These are phyloP conservation scores for Anas bernieri DNA, from an alignment of 2,797 vertebrate genomes.

Conservation along the genomic window DNA sequence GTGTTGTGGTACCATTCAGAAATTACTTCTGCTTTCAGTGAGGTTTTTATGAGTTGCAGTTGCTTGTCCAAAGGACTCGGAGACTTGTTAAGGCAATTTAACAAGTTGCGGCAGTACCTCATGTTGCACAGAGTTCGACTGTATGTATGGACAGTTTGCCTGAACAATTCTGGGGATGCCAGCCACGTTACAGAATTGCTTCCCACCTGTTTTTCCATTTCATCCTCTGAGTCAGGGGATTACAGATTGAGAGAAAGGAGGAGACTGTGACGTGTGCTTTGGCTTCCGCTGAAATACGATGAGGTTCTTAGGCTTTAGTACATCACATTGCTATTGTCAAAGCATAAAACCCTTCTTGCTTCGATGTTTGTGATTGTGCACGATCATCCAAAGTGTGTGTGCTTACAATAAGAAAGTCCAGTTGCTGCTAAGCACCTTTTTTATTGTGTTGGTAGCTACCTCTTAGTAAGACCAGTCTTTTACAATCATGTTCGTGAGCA, in stretches of 20 bases:
- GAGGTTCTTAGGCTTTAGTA: not conserved
- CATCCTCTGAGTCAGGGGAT: not conserved
- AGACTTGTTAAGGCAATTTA: not conserved
- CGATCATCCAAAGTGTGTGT: not conserved
- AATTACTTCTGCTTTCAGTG: not conserved
- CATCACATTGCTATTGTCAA: not conserved
- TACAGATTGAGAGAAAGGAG: not conserved
- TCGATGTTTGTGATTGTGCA: not conserved
- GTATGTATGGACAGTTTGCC: accelerated
- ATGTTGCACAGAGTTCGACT: accelerated
- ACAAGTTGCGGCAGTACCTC: not conserved
- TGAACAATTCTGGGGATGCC: not conserved
- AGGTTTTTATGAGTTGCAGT: not conserved
- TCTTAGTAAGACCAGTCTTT: not conserved
- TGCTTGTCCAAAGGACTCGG: not conserved
- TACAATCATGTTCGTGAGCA: not conserved
- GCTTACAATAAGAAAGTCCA: not conserved
- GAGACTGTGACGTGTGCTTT: not conserved
- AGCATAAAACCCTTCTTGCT: not conserved
- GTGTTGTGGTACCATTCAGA: not conserved
- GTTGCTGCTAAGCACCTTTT: not conserved
- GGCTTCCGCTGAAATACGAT: not conserved
- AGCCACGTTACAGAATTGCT: not conserved
- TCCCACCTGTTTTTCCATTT: not conserved
- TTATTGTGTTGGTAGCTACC: not conserved